Evolutionary conservation across 2,113 vertebrate genomes (phyloP), one percentile per base, ranked within the genome.

Genomic region (Indicator maculatus): DNA sequence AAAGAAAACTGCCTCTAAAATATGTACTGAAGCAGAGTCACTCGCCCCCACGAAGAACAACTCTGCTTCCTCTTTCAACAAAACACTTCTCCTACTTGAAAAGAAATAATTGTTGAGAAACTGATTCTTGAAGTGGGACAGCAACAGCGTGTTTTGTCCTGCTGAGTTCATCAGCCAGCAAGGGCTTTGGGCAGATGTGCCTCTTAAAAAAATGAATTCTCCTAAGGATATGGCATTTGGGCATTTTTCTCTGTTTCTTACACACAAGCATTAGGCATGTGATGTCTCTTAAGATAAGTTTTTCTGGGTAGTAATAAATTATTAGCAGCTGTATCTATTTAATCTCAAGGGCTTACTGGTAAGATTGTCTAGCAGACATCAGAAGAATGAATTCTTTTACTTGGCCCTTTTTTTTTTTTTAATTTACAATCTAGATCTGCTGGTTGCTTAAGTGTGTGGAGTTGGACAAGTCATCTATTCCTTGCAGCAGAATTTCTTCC

Each of bases 241-340:
- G 21, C 7, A 16, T 65, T 64, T 65, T 74, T 33, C 17, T 55
- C 27, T 31, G 11, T 63, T 89, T 78, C 28, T 64, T 56, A 8
- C 1, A 19, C 3, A 3, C 17, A 31, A 66, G 7, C 11, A 2
- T 53, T 67, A 80, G n/a, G 53, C 52, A 45, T 63, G 53, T 77
- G 63, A 55, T 81, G 28, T 61, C 19, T 67, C 56, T 80, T 44
- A 60, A 66, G n/a, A 2, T 31, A 45, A 61, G 8, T 74, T 86
- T 81, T 33, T 88, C 47, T 21, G 33, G 87, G 53, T 56, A 36
- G 31, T 47, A 71, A 84, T 84, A 71, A 83, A 88, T 90, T 92
- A 91, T 78, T 75, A 83, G 66, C 69, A 93, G 64, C 77, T 92
- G 77, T 16, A 78, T 63, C 70, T 94, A 75, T 88, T 92, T 86